Evolutionary conservation across 2,113 vertebrate species (phyloP), one percentile per base, ranked within the genome.

Genomic region (Notothenia rossii): DNA sequence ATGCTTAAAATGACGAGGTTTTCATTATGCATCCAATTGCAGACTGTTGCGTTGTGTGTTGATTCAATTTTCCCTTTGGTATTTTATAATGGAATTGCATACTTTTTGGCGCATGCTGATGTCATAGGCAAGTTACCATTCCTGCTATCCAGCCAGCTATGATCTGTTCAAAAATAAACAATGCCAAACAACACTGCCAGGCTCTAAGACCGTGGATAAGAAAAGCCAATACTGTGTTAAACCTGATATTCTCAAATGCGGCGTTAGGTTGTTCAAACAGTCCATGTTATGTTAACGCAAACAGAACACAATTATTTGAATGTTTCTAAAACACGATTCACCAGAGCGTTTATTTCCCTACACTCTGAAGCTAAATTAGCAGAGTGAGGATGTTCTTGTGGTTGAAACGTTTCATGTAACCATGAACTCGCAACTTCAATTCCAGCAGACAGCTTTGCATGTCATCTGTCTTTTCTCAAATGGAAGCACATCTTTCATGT

Each of bases 11-110:
- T 33, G 18, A 70, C 12, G 5, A 62, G 40, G 71, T 71, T 59
- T 77, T 49, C 68, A 78, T 75, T 63, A 62, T 49, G 67, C 29
- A 69, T 78, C 25, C 74, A 48, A 62, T 59, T 67, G 72, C 62
- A 71, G 50, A 51, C 48, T 43, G 33, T 59, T 81, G 29, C 51
- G 73, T 56, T 56, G 33, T 46, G 46, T 10, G 45, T 36, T 73
- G 18, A 63, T 36, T 70, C 4, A 54, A 15, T 66, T 84, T 71
- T 71, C 50, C n/a, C 33, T 33, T 11, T 58, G 10, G 25, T 10
- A 29, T 61, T 82, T 72, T 73, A 66, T 48, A 7, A 65, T 46
- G n/a, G 63, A 53, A 76, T 29, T 40, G 22, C 43, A 45, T 43
- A 58, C 10, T 82, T 50, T 83, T 68, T 66, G 63, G 20, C 18